phyloP scores from a whole-genome alignment of 2,797 vertebrate genomes.

The Sus cebifrons region DNA sequence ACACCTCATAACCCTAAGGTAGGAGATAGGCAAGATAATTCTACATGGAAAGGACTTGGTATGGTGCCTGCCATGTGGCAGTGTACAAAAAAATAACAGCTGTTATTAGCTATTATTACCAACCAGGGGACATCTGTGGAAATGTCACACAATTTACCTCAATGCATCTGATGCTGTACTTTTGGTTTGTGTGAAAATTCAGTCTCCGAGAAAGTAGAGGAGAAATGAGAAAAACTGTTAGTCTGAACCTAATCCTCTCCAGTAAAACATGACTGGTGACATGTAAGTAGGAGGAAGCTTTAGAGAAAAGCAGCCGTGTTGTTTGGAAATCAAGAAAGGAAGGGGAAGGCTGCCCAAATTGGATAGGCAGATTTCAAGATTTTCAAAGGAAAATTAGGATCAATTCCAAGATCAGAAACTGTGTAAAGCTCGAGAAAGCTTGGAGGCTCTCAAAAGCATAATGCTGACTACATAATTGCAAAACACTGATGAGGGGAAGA shows the following conservation, averaged over 20 bases:
- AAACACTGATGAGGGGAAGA: constrained; percentile 70
- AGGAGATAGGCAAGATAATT: constrained; percentile 34
- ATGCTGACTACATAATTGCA: constrained; percentile 70
- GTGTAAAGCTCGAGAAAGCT: constrained; percentile 41
- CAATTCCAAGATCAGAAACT: constrained; percentile 77
- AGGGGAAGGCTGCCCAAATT: constrained; percentile 70
- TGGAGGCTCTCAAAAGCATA: constrained; percentile 76
- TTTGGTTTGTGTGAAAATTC: constrained; percentile 36
- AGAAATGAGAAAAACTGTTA: constrained; percentile 69
- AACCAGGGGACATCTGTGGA: constrained; percentile 31
- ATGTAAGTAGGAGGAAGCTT: constrained; percentile 42
- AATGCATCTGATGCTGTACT: constrained; percentile 53
- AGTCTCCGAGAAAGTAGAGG: constrained; percentile 47
- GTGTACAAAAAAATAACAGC: constrained; percentile 22
- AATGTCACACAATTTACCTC: constrained; percentile 47
- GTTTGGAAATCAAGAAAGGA: constrained; percentile 68
- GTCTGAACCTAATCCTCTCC: constrained; percentile 42
- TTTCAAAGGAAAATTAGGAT: constrained; percentile 79
- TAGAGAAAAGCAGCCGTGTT: constrained; percentile 70
- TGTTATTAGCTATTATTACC: constrained; percentile 58
- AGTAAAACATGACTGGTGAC: constrained; percentile 58
- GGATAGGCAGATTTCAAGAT: constrained; percentile 77
- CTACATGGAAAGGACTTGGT: background rate
- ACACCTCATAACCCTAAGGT: background rate
- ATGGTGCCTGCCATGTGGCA: background rate